Base-by-base conservation (phyloP, 1,140 invertebrate genomes). In the Bathynomus jamesi region DNA sequence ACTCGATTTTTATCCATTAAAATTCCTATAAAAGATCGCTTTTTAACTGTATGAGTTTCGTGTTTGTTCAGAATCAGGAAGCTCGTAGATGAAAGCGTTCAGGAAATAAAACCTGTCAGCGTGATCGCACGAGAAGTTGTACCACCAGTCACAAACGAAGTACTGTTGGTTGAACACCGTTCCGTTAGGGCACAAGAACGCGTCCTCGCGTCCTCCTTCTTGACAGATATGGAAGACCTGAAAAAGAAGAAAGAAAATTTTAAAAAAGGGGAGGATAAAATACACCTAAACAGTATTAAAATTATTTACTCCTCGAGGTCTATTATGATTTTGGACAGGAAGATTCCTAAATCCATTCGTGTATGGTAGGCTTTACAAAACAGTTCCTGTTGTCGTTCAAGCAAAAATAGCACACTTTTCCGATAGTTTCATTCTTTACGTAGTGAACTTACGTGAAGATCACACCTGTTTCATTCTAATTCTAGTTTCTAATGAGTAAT, bases 71-170 rank as follows among this genome's bases (percentile, higher is more conserved):
- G 28, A 17, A 21, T 71, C 75, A 25, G 75, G 71, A 21, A 76
- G 46, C 61, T 73, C 75, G 40, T 76, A 76, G 25, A 76, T 73
- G 25, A 76, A 79, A 25, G 81, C 82, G 31, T 76, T 76, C 7
- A 76, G 71, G 0, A 79, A 81, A 77, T 85, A 86, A 63, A 82
- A 81, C 31, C 81, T 80, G 40, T 78, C 70, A 2, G 84, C 82
- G 24, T 82, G 76, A 10, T 79, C 79, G 76, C 85, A 86, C 40
- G 83, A 82, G 30, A 85, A 84, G 65, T 85, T 84, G 79, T 84
- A 85, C 85, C 85, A 86, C 85, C 85, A 86, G 79, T 86, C 85
- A 74, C 85, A 86, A 0, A 86, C 85, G 68, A 86, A 85, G 70
- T 84, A 82, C 70, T 84, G 82, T 76, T 86, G 85, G 76, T 86